Evolutionary conservation across 2,797 vertebrate species (phyloP).

Genomic region (Parauchenoglanis punctatus): DNA sequence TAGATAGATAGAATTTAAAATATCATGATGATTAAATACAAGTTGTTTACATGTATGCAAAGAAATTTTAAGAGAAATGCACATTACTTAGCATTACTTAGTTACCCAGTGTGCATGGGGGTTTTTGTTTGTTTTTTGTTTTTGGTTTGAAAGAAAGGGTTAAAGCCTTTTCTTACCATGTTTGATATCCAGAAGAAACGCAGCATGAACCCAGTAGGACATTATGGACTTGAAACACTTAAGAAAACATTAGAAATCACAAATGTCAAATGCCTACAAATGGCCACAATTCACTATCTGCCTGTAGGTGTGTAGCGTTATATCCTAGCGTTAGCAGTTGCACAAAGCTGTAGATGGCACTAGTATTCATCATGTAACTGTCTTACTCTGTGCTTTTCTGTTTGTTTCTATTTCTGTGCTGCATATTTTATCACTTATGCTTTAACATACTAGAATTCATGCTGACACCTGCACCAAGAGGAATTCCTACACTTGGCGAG

Average conservation of each 20-base stretch:
- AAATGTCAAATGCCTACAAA: neutral
- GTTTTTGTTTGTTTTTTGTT: neutral
- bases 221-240: neutral
- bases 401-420: conserved; percentile 4
- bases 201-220: neutral
- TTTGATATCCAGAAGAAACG: neutral
- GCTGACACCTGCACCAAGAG: conserved; percentile 24
- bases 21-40: neutral
- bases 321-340: neutral
- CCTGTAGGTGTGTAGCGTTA: neutral
- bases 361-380: neutral
- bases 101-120: neutral
- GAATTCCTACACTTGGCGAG: conserved; percentile 17
- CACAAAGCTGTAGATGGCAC: neutral
- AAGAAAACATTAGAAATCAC: neutral
- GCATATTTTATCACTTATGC: conserved; percentile 16
- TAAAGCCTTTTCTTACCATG: neutral
- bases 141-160: neutral
- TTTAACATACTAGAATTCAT: conserved; percentile 23
- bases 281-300: neutral
- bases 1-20: neutral
- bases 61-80: neutral
- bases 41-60: neutral
- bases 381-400: neutral
- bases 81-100: neutral